Conservation (phyloP, 2,113 vertebrate species). For the Cynopterus brachyotis region DNA sequence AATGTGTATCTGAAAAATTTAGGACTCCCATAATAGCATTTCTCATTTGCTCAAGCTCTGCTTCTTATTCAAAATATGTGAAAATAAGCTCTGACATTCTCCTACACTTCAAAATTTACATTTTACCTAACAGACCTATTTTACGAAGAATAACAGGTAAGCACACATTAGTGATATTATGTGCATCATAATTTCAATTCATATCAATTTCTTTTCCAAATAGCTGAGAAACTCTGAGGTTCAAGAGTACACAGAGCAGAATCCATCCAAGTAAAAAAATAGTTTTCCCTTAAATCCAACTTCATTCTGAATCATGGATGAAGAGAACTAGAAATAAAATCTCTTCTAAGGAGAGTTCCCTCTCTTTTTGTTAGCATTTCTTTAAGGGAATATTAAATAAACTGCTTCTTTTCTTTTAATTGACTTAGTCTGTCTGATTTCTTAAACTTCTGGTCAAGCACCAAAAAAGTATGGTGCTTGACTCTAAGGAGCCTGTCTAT, state of each 20-base stretch:
- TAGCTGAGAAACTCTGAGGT: background rate
- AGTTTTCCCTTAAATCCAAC: background rate
- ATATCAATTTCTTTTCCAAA: slow-evolving; percentile 8
- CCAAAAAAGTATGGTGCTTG: background rate
- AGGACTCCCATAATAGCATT: background rate
- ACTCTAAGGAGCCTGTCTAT: background rate
- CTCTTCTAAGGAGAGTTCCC: background rate
- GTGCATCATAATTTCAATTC: background rate
- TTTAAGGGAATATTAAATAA: slow-evolving; percentile 38
- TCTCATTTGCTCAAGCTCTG: slow-evolving; percentile 33
- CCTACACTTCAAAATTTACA: background rate
- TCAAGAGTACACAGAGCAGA: background rate
- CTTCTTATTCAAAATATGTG: slow-evolving; percentile 4
- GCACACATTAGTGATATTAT: background rate
- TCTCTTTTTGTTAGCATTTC: background rate
- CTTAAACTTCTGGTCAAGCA: background rate
- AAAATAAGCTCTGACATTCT: slow-evolving; percentile 1
- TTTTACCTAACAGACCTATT: slow-evolving; percentile 33
- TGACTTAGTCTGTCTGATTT: slow-evolving; percentile 10
- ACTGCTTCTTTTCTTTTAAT: background rate
- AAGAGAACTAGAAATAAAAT: background rate
- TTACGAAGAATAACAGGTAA: background rate
- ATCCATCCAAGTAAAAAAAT: background rate
- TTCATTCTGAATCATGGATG: slow-evolving; percentile 20
- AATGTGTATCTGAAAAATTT: background rate